Evolutionary conservation across 1,140 invertebrate genomes (phyloP), one percentile per base, ranked within the genome.

Genomic region (Zaprionus kolodkinae): DNA sequence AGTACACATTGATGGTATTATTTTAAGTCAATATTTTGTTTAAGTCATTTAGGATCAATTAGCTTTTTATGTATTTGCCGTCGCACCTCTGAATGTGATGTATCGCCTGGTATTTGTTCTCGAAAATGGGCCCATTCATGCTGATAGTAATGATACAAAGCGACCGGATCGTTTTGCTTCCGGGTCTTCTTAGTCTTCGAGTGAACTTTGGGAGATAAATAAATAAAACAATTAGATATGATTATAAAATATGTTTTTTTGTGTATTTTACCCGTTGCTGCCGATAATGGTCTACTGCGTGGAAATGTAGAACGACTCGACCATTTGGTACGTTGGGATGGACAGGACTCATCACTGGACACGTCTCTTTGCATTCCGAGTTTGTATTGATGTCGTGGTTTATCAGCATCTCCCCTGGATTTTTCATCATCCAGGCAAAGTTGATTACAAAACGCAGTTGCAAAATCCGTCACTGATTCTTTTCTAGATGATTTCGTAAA

Each of bases 141-240:
- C 82, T 95, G 94, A 84, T 96, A 97, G 71, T 96, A 95, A 57
- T 96, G 96, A 88, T 96, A 97, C 10, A 96, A 91, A 11, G 94
- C 93, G 3, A 97, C 96, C 52, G 96, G 96, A 91, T 96, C 96
- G 77, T 25, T 70, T 45, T 73, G 15, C 60, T 62, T 75, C 15
- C 36, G 10, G 25, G 56, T 73, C 10, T 63, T 50, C 35, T 68
- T 77, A 1, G 45, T 25, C 54, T 57, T 60, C 6, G 63, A 30
- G n/a, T 40, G 60, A 38, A 15, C 81, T 81, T 33, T 55, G 63
- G n/a, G n/a, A 25, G 30, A 3, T 35, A 21, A 45, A 21, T 7
- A 27, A 11, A 15, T 7, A 30, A 38, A 10, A 66, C 36, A 35
- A 40, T 40, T 61, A 11, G 30, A 4, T 11, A 15, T 30, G 50